Evolutionary conservation across 2,113 vertebrate genomes (phyloP).

Genomic region (Cyrtonyx montezumae): DNA sequence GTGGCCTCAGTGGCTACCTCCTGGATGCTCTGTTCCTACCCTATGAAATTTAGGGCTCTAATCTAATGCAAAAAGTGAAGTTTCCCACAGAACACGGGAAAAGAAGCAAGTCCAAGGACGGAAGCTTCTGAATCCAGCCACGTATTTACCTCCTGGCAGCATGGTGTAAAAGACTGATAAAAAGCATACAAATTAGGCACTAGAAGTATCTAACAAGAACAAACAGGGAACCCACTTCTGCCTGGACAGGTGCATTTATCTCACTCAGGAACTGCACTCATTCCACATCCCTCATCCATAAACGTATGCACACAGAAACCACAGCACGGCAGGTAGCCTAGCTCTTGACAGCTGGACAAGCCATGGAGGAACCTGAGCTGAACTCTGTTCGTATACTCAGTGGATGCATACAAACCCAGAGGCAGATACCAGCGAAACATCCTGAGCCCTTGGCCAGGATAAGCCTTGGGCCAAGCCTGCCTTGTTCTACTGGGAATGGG

Average conservation of each 20-base stretch:
- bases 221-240: background rate
- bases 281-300: background rate
- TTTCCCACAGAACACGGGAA: background rate
- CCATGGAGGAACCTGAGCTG: rapidly evolving
- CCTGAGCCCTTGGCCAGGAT: background rate
- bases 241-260: background rate
- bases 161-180: background rate
- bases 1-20: background rate
- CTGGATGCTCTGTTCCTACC: background rate
- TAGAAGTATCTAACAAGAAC: background rate
- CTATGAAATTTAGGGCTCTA: background rate
- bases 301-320: rapidly evolving
- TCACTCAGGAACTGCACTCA: background rate
- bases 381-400: background rate
- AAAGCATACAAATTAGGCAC: background rate
- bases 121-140: background rate
- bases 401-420: background rate
- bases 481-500: rapidly evolving
- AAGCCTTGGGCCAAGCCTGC: background rate
- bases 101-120: background rate
- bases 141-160: background rate
- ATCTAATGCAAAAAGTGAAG: background rate
- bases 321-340: background rate
- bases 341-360: rapidly evolving
- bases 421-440: background rate